Evolutionary conservation across 1,140 invertebrate species (phyloP), one percentile per base, ranked within the genome.

Genomic region (Drosophila erecta): DNA sequence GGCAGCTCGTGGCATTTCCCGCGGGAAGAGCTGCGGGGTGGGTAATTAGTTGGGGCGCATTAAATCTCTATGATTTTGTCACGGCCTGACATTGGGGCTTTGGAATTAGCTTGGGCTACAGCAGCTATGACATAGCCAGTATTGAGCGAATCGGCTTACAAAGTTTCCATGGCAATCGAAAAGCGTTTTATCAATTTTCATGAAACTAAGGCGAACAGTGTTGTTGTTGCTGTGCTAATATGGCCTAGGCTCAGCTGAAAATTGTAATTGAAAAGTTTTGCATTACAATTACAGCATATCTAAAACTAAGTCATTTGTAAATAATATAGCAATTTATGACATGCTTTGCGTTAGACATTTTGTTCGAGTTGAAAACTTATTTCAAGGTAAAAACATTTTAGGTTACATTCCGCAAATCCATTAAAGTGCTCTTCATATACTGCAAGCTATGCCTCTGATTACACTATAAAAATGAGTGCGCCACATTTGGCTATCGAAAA

Each of bases 11-110:
- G 65, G 67, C 27, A 35, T 50, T 65, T 65, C 27, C 64, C 11
- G 14, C 11, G 44, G 59, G 37, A 38, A 5, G 10, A 40, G 40
- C 49, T 38, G 22, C 37, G 44, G 59, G 64, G 37, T 55, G 15
- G 15, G 43, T 86, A 86, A 81, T 86, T 79, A 81, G 65, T 56
- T 76, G 58, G 57, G 60, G 75, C 78, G 54, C 70, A 76, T 81
- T 84, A 73, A 62, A 66, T 56, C 55, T 61, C 53, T 54, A 79
- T 74, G 77, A 81, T 81, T 74, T 79, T 81, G 81, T 65, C 66
- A 62, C 73, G 59, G 70, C 37, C 53, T 56, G 62, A 57, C 66
- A 80, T 85, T 67, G 72, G 40, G 54, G 43, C 22, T 54, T 53
- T 20, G 49, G 38, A 22, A 71, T 60, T 37, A 60, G 58, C n/a